phyloP scores from a whole-genome alignment of 2,888 invertebrate species.

The Plagiodera versicolora region DNA sequence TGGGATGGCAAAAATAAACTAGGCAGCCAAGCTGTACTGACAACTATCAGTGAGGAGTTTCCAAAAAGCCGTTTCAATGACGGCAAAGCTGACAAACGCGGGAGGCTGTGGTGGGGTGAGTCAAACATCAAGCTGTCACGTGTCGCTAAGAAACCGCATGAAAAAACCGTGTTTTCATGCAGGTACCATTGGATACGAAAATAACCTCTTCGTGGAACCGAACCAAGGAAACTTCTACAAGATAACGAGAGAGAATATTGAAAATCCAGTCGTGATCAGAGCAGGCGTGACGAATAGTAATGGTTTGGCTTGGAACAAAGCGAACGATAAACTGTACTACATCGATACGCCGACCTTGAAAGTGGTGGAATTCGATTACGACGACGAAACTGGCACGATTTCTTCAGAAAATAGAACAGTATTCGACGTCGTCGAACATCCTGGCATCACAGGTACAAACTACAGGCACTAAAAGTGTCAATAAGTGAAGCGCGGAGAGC shows the following conservation, averaged over 20 bases:
- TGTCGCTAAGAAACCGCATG: too few species aligned
- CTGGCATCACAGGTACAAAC: conserved; percentile 21
- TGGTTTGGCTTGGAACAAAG: conserved; percentile 74
- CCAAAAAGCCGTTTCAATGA: conserved; percentile 61
- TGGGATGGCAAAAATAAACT: conserved; percentile 55
- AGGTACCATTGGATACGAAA: conserved; percentile 69
- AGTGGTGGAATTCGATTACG: conserved; percentile 71
- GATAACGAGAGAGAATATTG: conserved; percentile 52
- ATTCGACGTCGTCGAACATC: conserved; percentile 31
- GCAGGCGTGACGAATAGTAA: conserved; percentile 70
- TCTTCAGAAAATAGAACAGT: conserved; percentile 29
- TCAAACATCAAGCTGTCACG: conserved; percentile 4
- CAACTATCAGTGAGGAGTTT: conserved; percentile 55
- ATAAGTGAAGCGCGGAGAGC: too few species aligned
- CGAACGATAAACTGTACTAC: conserved; percentile 73
- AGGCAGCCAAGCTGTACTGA: conserved; percentile 41
- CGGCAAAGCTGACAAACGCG: conserved; percentile 62
- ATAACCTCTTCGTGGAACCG: conserved; percentile 43
- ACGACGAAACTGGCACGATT: conserved; percentile 61
- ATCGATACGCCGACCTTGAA: conserved; percentile 71
- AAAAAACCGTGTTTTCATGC: not conserved
- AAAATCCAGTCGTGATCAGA: conserved; percentile 42
- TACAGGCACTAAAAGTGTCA: conserved; percentile 3
- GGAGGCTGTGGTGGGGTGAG: conserved; percentile 62
- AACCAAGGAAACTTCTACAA: conserved; percentile 64